phyloP scores from a whole-genome alignment of 2,113 vertebrate species.

The Ranitomeya imitator region DNA sequence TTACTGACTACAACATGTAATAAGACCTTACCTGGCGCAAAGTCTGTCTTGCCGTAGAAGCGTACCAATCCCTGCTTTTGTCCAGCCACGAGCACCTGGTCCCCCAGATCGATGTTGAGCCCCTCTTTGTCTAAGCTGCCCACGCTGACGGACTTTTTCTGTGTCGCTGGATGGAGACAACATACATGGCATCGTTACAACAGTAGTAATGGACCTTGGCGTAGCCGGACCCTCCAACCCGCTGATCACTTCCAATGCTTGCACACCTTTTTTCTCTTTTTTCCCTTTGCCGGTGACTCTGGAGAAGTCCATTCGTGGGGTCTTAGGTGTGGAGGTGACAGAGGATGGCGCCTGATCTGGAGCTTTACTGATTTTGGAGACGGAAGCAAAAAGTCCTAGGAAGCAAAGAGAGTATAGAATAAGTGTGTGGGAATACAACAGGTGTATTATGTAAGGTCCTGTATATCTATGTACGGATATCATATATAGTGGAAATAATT shows the following conservation, averaged over 20 bases:
- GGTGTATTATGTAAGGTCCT: neutral
- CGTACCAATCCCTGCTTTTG: conserved; percentile 85
- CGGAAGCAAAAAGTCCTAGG: conserved; percentile 85
- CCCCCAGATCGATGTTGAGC: conserved; percentile 82
- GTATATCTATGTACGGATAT: neutral
- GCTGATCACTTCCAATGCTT: neutral
- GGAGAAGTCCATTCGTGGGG: conserved; percentile 85
- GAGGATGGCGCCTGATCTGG: conserved; percentile 79
- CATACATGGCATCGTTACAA: neutral
- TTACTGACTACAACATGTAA: neutral
- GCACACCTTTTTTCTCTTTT: conserved; percentile 82
- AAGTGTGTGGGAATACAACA: neutral
- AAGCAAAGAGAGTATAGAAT: neutral
- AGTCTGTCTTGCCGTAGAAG: conserved; percentile 90
- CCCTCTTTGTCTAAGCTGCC: conserved; percentile 83
- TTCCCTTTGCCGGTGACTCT: conserved; percentile 83
- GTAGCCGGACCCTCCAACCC: neutral
- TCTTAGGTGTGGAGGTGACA: conserved; percentile 84
- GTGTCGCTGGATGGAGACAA: conserved; percentile 65
- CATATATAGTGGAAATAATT: neutral
- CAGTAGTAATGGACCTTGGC: neutral
- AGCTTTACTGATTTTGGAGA: conserved; percentile 86
- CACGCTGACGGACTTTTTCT: conserved; percentile 78
- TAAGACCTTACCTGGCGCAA: conserved; percentile 79
- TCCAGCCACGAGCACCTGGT: conserved; percentile 87